These are phyloP conservation scores for Melieria picta DNA, from an alignment of 2,888 invertebrate genomes.

Conservation along the genomic window DNA sequence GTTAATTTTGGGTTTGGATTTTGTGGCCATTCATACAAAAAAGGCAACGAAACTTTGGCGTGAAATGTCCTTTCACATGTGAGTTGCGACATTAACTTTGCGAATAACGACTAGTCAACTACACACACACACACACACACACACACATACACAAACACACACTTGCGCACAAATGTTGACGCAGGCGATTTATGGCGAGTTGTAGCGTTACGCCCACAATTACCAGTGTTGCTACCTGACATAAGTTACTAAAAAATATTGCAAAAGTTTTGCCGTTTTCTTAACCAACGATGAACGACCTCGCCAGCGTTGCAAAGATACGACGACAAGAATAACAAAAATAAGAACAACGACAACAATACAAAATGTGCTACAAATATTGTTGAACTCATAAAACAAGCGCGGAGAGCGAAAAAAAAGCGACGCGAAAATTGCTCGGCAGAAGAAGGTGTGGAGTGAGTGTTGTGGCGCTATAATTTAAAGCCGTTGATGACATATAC, in stretches of 20 bases:
- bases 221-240: too few species aligned
- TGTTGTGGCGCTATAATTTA: too few species aligned
- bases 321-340: background rate
- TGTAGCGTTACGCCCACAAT: too few species aligned
- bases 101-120: slow-evolving; percentile 4
- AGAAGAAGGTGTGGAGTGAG: too few species aligned
- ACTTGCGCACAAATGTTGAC: too few species aligned
- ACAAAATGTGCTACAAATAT: too few species aligned
- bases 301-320: slow-evolving; percentile 6
- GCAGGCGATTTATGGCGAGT: too few species aligned
- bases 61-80: background rate
- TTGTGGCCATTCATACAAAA: too few species aligned
- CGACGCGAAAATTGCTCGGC: too few species aligned
- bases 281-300: background rate
- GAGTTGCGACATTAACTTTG: slow-evolving; percentile 20
- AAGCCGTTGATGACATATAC: too few species aligned
- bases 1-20: too few species aligned
- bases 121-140: slow-evolving; percentile 9
- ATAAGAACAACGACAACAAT: background rate
- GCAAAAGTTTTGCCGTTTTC: slow-evolving; percentile 14
- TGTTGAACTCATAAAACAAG: too few species aligned
- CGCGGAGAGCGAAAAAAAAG: background rate
- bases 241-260: slow-evolving; percentile 27
- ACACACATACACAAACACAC: background rate
- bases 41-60: background rate